Conservation (phyloP, 2,113 vertebrate genomes). For the Furnarius figulus region DNA sequence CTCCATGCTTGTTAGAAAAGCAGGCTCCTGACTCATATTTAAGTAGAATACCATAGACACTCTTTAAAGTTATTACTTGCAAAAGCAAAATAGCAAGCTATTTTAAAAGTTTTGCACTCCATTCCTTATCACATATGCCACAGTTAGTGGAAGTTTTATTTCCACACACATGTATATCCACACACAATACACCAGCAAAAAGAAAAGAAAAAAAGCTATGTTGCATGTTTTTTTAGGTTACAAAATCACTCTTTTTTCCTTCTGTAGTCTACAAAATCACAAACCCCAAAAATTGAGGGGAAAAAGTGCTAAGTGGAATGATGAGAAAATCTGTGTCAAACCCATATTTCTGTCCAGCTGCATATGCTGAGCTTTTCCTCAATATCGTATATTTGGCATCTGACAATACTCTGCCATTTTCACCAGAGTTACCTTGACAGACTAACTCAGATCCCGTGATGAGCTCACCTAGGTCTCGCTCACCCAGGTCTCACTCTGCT, state of each 20-base stretch:
- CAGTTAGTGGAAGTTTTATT: not conserved
- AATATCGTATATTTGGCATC: not conserved
- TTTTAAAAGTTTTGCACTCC: constrained; percentile 13
- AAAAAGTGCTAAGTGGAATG: not conserved
- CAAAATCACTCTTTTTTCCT: not conserved
- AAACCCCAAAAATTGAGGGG: not conserved
- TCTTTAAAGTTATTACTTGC: not conserved
- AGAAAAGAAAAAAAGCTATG: not conserved
- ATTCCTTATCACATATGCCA: not conserved
- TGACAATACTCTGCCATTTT: not conserved
- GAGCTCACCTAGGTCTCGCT: not conserved
- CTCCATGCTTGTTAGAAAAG: not conserved
- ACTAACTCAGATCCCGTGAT: not conserved
- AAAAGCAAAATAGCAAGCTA: not conserved
- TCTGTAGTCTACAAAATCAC: not conserved
- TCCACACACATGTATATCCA: not conserved
- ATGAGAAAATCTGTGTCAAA: not conserved
- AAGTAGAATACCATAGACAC: not conserved
- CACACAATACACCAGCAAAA: not conserved
- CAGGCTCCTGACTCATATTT: not conserved
- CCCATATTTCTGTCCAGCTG: not conserved
- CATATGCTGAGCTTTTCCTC: not conserved
- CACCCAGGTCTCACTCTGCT: not conserved
- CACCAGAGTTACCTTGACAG: not conserved
- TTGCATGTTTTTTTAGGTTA: not conserved